Conservation (phyloP, 2,113 vertebrate species). For the Corythoichthys intestinalis region DNA sequence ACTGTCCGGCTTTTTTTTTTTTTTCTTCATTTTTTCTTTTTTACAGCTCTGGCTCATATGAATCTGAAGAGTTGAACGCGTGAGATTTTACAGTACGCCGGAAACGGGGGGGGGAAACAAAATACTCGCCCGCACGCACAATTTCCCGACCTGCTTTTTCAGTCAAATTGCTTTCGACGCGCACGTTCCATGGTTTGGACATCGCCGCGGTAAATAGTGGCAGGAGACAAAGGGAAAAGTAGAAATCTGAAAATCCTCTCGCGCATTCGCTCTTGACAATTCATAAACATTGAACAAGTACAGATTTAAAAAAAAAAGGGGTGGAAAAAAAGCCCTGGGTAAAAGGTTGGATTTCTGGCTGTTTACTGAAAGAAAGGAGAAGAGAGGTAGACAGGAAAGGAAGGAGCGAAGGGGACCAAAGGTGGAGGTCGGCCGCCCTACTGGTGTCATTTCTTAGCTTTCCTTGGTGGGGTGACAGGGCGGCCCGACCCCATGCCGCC, state of each 20-base stretch:
- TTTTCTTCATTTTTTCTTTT: conserved; percentile 33
- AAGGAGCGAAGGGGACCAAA: conserved; percentile 37
- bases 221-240: conserved; percentile 47
- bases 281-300: conserved; percentile 69
- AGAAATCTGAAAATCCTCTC: conserved; percentile 63
- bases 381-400: conserved; percentile 63
- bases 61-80: conserved; percentile 62
- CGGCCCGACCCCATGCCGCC: conserved; percentile 81
- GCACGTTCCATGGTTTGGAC: conserved; percentile 50
- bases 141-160: conserved; percentile 40
- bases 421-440: conserved; percentile 36
- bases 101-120: conserved; percentile 49
- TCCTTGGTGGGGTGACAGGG: conserved; percentile 89
- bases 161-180: conserved; percentile 59
- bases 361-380: conserved; percentile 66
- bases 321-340: conserved; percentile 69
- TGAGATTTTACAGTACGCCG: conserved; percentile 65
- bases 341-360: conserved; percentile 74
- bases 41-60: conserved; percentile 71
- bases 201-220: conserved; percentile 53
- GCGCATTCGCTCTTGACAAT: conserved; percentile 57
- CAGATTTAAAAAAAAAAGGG: conserved; percentile 58
- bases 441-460: conserved; percentile 89
- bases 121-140: conserved; percentile 38
- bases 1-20: conserved; percentile 47